phyloP scores from a whole-genome alignment of 2,888 invertebrate species.

The Saturnia japonica region DNA sequence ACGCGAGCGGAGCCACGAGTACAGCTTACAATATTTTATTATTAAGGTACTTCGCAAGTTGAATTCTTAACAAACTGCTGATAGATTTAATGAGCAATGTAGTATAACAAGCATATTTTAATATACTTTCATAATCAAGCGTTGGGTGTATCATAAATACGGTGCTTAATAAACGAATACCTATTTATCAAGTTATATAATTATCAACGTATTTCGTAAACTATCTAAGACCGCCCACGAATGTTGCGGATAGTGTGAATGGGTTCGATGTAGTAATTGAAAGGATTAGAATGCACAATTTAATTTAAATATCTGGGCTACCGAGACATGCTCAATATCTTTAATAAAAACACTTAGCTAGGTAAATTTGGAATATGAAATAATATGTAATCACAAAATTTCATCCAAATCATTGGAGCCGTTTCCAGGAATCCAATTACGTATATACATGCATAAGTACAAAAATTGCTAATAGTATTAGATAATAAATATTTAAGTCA shows the following conservation, averaged over 20 bases:
- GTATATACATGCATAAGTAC: no score
- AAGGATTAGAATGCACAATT: background rate
- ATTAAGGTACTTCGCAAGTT: background rate
- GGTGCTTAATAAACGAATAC: slow-evolving; percentile 1
- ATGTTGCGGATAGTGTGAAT: background rate
- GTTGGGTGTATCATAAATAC: slow-evolving; percentile 3
- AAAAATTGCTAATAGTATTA: no score
- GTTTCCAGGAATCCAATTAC: no score
- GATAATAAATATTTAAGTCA: no score
- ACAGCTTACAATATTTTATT: background rate
- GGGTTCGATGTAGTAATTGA: background rate
- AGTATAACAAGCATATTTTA: background rate
- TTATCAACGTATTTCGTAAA: slow-evolving; percentile 10
- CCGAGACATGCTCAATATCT: no score
- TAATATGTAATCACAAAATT: no score
- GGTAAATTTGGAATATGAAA: no score
- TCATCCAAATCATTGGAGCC: no score
- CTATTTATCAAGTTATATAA: background rate
- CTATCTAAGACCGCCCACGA: slow-evolving; percentile 13
- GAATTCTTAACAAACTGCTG: slow-evolving; percentile 3
- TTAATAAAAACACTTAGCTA: no score
- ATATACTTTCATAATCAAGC: background rate
- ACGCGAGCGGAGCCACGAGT: no score
- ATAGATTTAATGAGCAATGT: slow-evolving; percentile 4
- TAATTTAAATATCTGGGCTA: no score